phyloP scores from a whole-genome alignment of 1,140 invertebrate species.

The Calephelis nemesis region DNA sequence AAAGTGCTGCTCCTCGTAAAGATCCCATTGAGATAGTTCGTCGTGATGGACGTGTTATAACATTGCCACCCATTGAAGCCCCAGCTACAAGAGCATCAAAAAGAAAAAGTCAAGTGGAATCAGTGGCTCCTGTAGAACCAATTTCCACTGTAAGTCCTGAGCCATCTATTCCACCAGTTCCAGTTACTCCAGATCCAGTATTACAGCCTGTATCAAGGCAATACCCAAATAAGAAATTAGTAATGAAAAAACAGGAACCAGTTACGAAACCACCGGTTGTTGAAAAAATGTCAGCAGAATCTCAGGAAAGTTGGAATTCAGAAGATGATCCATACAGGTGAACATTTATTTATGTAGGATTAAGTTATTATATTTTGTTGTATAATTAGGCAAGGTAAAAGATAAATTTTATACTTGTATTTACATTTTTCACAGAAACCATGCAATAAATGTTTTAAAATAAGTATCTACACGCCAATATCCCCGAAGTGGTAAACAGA shows the following conservation, averaged over 20 bases:
- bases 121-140: conserved; percentile 24
- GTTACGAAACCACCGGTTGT: conserved; percentile 31
- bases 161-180: conserved; percentile 29
- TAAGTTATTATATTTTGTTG: too few species aligned
- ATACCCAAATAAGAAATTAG: conserved; percentile 62
- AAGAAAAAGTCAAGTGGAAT: conserved; percentile 51
- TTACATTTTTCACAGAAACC: too few species aligned
- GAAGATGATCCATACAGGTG: conserved; percentile 95
- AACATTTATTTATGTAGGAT: neutral
- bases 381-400: too few species aligned
- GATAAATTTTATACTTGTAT: too few species aligned
- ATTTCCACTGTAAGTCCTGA: conserved; percentile 23
- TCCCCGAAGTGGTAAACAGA: too few species aligned
- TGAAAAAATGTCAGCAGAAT: conserved; percentile 81
- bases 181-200: conserved; percentile 38
- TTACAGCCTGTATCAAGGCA: conserved; percentile 52
- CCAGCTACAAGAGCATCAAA: conserved; percentile 68
- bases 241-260: conserved; percentile 54
- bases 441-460: too few species aligned
- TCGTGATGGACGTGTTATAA: conserved; percentile 85
- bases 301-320: conserved; percentile 84
- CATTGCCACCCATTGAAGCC: conserved; percentile 88
- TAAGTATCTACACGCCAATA: too few species aligned
- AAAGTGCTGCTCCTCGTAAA: conserved; percentile 54
- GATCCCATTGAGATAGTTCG: conserved; percentile 85